Evolutionary conservation across 2,113 vertebrate genomes (phyloP), one percentile per base, ranked within the genome.

Genomic region (Erythrolamprus reginae): DNA sequence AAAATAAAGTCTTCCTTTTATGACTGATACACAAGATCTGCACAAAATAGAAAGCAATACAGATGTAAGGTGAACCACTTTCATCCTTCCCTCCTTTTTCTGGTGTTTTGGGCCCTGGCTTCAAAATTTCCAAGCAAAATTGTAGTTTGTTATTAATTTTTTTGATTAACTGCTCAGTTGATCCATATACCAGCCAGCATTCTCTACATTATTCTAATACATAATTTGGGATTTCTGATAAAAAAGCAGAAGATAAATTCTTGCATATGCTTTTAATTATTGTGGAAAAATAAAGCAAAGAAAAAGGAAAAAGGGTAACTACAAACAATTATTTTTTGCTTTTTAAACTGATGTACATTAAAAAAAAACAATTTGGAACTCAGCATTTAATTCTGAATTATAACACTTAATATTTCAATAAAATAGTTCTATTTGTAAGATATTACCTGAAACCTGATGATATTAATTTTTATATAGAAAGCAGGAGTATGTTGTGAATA

Each of bases 1-100:
- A 96, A 91, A 93, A 92, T 82, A 77, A 90, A 94, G 89, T 82
- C 45, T 88, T 55, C 93, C 96, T 96, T 96, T 96, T 97, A 96
- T 88, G 89, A 90, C 88, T 92, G 91, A 12, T 55, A 83, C 52
- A 89, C 96, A 94, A 94, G 93, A 89, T 10, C 56, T 84, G 89
- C 56, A 52, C 90, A 70, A 93, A 94, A 94, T 82, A 90, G 92
- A 93, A 89, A 92, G 58, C 92, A 82, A 56, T 2, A 0, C 94
- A 95, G 95, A 95, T 95, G 95, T 90, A 93, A 88, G 3, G 24
- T 90, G 86, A 89, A 93, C 93, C 89, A 90, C 48, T 88, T 51
- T 47, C 87, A 93, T 61, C 89, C 84, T 24, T 1, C 0, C 83
- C 84, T 92, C 58, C 17, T 10, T 90, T 90, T 90, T 90, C 12